Conservation (phyloP, 1,140 invertebrate species). For the Zaprionus ornatus region DNA sequence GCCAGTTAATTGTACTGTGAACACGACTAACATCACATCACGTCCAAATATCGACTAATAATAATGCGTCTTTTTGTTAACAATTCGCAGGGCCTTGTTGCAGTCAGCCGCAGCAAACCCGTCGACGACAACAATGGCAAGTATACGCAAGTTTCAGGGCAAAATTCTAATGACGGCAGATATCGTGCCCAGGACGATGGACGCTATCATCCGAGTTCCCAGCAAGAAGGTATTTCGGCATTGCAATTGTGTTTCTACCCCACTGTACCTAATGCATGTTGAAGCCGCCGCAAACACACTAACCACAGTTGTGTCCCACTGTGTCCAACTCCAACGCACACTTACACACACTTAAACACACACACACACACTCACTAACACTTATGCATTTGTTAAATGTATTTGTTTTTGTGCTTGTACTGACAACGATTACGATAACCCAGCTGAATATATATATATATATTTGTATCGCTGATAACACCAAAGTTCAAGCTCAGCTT, state of each 20-base stretch:
- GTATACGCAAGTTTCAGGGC: conserved; percentile 65
- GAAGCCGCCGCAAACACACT: conserved; percentile 52
- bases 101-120: conserved; percentile 68
- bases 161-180: conserved; percentile 64
- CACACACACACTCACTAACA: conserved; percentile 9
- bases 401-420: conserved; percentile 18
- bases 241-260: conserved; percentile 31
- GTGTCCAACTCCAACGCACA: conserved; percentile 23
- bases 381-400: conserved; percentile 5
- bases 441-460: not conserved
- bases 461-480: conserved; percentile 19
- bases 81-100: conserved; percentile 63
- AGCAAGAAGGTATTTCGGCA: conserved; percentile 79
- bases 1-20: conserved; percentile 36
- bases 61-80: conserved; percentile 13
- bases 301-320: conserved; percentile 23
- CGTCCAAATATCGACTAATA: not conserved
- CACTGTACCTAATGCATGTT: conserved; percentile 64
- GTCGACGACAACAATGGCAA: conserved; percentile 75
- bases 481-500: conserved; percentile 52
- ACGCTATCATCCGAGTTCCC: conserved; percentile 68
- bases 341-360: not conserved
- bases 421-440: conserved; percentile 28
- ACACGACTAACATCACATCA: not conserved
- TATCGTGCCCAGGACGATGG: conserved; percentile 74